phyloP scores from a whole-genome alignment of 1,140 invertebrate species.

The Nasonia vitripennis region DNA sequence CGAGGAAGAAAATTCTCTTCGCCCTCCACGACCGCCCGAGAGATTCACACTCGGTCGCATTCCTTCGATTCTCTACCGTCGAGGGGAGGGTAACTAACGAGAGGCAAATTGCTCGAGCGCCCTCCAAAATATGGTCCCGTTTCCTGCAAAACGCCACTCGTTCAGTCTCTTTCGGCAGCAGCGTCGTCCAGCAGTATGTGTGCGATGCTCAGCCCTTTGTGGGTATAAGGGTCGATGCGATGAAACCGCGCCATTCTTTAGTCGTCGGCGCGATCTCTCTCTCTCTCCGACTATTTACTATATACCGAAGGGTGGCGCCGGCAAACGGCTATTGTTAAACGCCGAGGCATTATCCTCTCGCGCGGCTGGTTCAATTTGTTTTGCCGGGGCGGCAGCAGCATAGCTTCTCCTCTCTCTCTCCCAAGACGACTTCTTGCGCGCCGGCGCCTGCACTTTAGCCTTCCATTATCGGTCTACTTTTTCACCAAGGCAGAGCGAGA shows the following conservation, averaged over 20 bases:
- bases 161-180: neutral
- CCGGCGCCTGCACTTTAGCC: slow-evolving; percentile 44
- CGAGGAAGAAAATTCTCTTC: neutral
- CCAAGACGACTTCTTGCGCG: slow-evolving; percentile 48
- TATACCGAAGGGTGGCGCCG: slow-evolving; percentile 11
- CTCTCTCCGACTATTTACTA: slow-evolving; percentile 20
- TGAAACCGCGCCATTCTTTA: slow-evolving; percentile 41
- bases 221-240: neutral
- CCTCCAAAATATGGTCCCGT: slow-evolving; percentile 50
- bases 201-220: neutral
- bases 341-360: slow-evolving; percentile 55
- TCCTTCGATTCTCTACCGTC: slow-evolving; percentile 11
- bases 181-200: too few species aligned
- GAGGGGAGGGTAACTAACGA: neutral
- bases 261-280: slow-evolving; percentile 3
- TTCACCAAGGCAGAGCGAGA: slow-evolving; percentile 16
- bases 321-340: slow-evolving; percentile 58
- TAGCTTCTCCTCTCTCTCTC: slow-evolving; percentile 12
- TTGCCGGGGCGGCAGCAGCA: slow-evolving; percentile 28
- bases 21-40: too few species aligned
- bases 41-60: neutral
- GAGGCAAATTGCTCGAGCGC: slow-evolving; percentile 34
- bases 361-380: slow-evolving; percentile 58
- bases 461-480: slow-evolving; percentile 54
- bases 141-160: neutral